Base-by-base conservation (phyloP, 2,888 invertebrate genomes). In the Hirtodrosophila duncani region DNA sequence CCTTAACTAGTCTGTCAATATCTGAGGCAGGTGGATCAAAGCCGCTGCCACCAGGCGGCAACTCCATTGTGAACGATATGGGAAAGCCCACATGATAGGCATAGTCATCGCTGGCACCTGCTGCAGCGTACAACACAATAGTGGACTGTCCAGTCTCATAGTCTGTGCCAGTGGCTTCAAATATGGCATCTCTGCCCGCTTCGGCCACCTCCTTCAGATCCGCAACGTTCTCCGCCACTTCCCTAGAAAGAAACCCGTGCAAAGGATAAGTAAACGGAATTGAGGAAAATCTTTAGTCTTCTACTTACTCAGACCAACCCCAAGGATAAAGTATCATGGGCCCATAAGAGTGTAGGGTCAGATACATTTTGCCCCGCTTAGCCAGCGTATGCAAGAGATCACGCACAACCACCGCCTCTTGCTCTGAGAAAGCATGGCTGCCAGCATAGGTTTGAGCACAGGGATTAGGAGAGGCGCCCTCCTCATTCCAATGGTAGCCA, bases 31-130 rank as follows among this genome's bases (percentile, higher is more conserved):
- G 87, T 0, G 91, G 85, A 69, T 90, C 87, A 78, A 92, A 92
- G 0, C 89, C 70, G 0, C 3, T 3, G 0, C 66, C 52, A 7
- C 90, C 88, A 17, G 88, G 89, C 0, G 92, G 91, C 34, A 92
- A 74, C 78, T 92, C 92, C 61, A 90, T 87, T 1, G 91, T 91
- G 4, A 75, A 67, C 3, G 81, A 62, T 33, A 74, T 78, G 7
- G 70, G 65, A 26, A 60, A 80, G 0, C 74, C 81, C 1, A 56
- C 58, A 42, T 51, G 88, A 81, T 90, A 89, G 2, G 90, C 90
- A 83, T 90, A 92, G 67, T 92, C 92, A 70, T 91, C 80, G 56
- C 91, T 88, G 4, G 90, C 90, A 0, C 92, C 92, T 14, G 84
- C 74, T 0, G 90, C 89, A 0, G 84, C 75, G 59, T 91, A 90